Evolutionary conservation across 2,113 vertebrate genomes (phyloP).

Genomic region (Ceratotherium simum): DNA sequence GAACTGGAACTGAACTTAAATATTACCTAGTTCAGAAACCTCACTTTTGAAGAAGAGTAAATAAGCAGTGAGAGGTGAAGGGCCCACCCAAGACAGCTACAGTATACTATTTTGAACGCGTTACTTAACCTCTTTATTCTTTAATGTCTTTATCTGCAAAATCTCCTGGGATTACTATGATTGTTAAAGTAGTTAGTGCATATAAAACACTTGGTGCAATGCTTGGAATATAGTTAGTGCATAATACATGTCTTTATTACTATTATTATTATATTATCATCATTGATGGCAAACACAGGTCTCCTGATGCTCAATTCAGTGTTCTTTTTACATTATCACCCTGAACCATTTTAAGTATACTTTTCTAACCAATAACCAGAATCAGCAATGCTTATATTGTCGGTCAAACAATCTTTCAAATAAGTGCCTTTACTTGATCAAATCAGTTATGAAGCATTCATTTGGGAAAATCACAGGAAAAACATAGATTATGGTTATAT

Average conservation of each 20-base stretch:
- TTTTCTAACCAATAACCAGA: not conserved
- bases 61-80: not conserved
- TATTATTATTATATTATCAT: not conserved
- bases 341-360: not conserved
- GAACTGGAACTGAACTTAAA: not conserved
- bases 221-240: not conserved
- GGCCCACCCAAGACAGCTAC: not conserved
- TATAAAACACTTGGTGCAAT: not conserved
- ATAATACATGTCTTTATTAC: not conserved
- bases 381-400: not conserved
- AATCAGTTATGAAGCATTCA: not conserved
- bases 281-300: not conserved
- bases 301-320: not conserved
- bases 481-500: not conserved
- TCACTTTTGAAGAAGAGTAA: not conserved
- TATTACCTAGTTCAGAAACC: not conserved
- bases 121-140: not conserved
- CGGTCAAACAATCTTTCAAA: not conserved
- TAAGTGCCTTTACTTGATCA: not conserved
- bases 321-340: not conserved
- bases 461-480: not conserved
- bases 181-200: not conserved
- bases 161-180: not conserved
- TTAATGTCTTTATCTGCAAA: slow-evolving; percentile 32
- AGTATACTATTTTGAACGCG: not conserved